A percentile compares a stretch with the other conserved stretches of the same genome.
phyloP scores from a whole-genome alignment of 1,140 invertebrate species.

The Drosophila ohnishii region DNA sequence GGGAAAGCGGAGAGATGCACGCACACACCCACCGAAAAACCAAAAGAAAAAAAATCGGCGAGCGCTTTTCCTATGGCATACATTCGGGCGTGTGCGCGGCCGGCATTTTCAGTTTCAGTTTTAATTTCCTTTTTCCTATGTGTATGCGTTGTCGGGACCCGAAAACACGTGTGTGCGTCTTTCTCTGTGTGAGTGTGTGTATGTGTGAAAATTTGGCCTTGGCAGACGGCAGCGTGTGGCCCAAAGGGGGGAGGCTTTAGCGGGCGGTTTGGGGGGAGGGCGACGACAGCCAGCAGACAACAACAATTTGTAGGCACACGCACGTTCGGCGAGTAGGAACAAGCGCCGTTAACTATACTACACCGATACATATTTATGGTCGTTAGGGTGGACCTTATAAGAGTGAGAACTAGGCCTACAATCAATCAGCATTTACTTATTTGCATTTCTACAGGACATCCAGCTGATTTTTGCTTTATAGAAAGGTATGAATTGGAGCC shows the following conservation, averaged over 20 bases:
- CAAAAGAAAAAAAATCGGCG: slow-evolving; percentile 20
- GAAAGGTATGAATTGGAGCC: not conserved
- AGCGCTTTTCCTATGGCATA: slow-evolving; percentile 67
- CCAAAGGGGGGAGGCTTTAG: slow-evolving; percentile 1
- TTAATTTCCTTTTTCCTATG: slow-evolving; percentile 82
- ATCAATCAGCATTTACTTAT: not conserved
- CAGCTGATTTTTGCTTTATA: not conserved
- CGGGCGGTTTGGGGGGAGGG: slow-evolving; percentile 3
- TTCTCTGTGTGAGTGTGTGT: slow-evolving; percentile 24
- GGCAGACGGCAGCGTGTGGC: slow-evolving; percentile 56
- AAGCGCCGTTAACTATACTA: slow-evolving; percentile 38
- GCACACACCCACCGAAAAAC: slow-evolving; percentile 27
- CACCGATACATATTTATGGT: slow-evolving; percentile 41
- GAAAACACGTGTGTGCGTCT: slow-evolving; percentile 54
- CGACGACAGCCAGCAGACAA: slow-evolving; percentile 64
- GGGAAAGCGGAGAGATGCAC: slow-evolving; percentile 14
- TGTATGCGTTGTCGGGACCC: slow-evolving; percentile 64
- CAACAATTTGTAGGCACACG: slow-evolving; percentile 56
- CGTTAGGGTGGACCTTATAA: slow-evolving; percentile 18
- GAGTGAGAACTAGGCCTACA: not conserved
- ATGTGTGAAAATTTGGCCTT: slow-evolving; percentile 78
- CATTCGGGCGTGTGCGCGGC: slow-evolving; percentile 67
- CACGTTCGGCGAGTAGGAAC: slow-evolving; percentile 48
- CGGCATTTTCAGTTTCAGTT: slow-evolving; percentile 82
- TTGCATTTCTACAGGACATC: not conserved